Base-by-base conservation (phyloP, 2,113 vertebrate species). In the Istiophorus platypterus region DNA sequence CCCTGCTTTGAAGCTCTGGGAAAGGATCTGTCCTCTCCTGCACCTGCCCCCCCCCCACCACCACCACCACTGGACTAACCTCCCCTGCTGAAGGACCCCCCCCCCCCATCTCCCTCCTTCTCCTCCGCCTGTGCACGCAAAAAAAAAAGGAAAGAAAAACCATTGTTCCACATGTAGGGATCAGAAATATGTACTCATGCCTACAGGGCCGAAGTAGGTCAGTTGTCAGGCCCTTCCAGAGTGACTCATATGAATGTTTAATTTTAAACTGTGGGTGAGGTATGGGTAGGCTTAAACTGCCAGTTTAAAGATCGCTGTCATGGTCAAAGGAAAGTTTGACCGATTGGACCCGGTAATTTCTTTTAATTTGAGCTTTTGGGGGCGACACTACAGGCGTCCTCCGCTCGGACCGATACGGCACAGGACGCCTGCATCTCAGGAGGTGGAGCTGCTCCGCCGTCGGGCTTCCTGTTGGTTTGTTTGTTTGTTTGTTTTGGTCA, bases 1-100 rank as follows among this genome's bases (percentile, higher is more conserved):
- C 27, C 20, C 24, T 7, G 29, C 87, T 92, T 92, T 95, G 85
- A 93, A 93, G 85, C 82, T 72, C 75, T 93, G 90, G 89, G 90
- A 90, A 92, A 88, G 39, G 77, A 51, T 81, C 51, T 13, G 56
- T 52, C 37, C 82, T 62, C 84, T 84, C 76, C 65, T 89, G 58
- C 87, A 92, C 87, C 89, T 91, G 88, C 83, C 66, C 82, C 58
- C 76, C 64, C 64, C 72, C 59, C 54, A 85, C 72, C 54, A 72
- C 63, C 20, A 67, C 24, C 31, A n/a, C 42, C 31, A 34, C 65
- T 37, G 63, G 47, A 69, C 22, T 52, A 20, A 74, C 77, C 26
- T 13, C 15, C 27, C 26, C 70, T 51, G 22, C 61, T 49, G 59
- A 54, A 47, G 64, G 27, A 42, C 12, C n/a, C 74, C 65, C 74